Percentiles rank a stretch among this genome's conserved stretches.
These are phyloP conservation scores for Unio delphinus DNA, from an alignment of 2,888 invertebrate species.

Conservation along the genomic window DNA sequence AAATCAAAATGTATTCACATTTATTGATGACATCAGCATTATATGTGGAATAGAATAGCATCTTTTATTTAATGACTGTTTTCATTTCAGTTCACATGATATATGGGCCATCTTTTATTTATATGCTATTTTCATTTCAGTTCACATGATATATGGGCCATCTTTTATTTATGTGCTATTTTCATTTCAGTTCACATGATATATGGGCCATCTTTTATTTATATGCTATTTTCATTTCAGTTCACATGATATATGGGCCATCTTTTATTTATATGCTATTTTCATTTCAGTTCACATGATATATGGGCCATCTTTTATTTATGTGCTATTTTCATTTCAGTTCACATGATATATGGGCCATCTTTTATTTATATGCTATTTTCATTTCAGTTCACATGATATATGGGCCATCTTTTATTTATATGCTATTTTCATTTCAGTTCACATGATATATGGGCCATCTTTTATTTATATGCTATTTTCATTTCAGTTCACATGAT, in stretches of 20 bases:
- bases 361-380: no score
- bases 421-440: constrained; percentile 32
- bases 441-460: constrained; percentile 69
- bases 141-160: constrained; percentile 68
- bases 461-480: constrained; percentile 13
- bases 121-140: constrained; percentile 30
- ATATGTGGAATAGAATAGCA: not conserved
- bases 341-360: no score
- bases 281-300: no score
- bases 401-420: not conserved
- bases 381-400: not conserved
- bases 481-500: constrained; percentile 63
- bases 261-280: no score
- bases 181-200: no score
- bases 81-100: constrained; percentile 63
- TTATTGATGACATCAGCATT: not conserved
- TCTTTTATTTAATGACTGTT: not conserved
- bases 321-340: no score
- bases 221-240: no score
- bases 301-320: no score
- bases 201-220: no score
- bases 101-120: constrained; percentile 57
- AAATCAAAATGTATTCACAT: no score
- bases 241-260: no score
- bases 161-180: constrained; percentile 8